Evolutionary conservation across 2,888 invertebrate species (phyloP).

Genomic region (Hemicrepidius hirtus): DNA sequence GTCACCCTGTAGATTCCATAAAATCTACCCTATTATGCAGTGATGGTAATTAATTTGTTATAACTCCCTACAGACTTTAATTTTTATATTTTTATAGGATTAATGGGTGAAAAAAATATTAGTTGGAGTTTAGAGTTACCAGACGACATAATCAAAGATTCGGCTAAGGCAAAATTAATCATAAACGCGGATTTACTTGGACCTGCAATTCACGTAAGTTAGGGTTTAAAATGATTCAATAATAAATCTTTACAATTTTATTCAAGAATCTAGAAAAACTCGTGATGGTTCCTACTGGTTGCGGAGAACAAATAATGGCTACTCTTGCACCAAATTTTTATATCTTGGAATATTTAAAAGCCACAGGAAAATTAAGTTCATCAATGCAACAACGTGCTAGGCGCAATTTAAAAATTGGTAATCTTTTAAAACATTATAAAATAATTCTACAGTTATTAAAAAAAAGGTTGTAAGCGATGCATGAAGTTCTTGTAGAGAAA

Average conservation of each 20-base stretch:
- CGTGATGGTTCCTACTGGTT: conserved; percentile 82
- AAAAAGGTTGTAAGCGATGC: too few species aligned
- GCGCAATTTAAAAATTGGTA: conserved; percentile 76
- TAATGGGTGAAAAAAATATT: conserved; percentile 61
- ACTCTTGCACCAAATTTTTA: conserved; percentile 84
- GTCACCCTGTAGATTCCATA: conserved; percentile 79
- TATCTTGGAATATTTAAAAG: conserved; percentile 78
- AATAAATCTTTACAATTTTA: too few species aligned
- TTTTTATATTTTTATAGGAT: conserved; percentile 53
- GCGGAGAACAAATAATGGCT: conserved; percentile 90
- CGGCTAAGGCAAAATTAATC: conserved; percentile 78
- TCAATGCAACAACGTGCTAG: conserved; percentile 74
- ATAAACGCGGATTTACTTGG: conserved; percentile 80
- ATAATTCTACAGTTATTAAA: conserved; percentile 1
- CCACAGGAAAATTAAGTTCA: conserved; percentile 73
- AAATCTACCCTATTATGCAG: conserved; percentile 82
- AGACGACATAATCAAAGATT: conserved; percentile 76
- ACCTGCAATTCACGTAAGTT: conserved; percentile 74
- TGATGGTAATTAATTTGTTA: conserved; percentile 70
- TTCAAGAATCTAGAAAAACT: conserved; percentile 82
- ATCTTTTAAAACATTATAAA: conserved; percentile 1
- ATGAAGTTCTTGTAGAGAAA: too few species aligned
- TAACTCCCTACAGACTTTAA: neutral
- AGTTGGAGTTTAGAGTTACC: conserved; percentile 74
- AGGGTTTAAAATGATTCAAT: too few species aligned